Percentiles rank a stretch among this genome's conserved stretches.
These are phyloP conservation scores for Phymorhynchus buccinoides DNA, from an alignment of 1,140 invertebrate species.

Conservation along the genomic window DNA sequence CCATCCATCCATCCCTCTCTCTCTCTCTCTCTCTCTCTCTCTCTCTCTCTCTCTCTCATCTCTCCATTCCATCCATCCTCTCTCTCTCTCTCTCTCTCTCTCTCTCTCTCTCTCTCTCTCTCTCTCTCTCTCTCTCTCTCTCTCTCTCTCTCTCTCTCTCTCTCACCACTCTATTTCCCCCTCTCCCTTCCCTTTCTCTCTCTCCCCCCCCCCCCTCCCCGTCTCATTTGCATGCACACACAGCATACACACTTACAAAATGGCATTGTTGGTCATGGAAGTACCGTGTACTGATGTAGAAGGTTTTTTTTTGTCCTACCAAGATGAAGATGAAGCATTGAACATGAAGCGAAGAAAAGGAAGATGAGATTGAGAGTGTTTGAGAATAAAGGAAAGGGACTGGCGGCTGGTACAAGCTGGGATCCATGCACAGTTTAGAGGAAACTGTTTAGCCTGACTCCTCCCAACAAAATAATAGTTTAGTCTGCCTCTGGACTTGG, in stretches of 20 bases:
- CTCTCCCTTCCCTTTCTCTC: too few species aligned
- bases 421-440: neutral
- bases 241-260: too few species aligned
- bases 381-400: neutral
- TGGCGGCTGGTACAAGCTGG: neutral
- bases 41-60: too few species aligned
- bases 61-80: too few species aligned
- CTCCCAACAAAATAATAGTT: neutral
- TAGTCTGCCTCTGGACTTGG: neutral
- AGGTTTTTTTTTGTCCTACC: too few species aligned
- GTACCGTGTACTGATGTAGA: too few species aligned
- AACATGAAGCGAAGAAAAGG: neutral
- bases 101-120: neutral
- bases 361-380: neutral
- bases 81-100: neutral
- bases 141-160: constrained; percentile 1
- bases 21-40: too few species aligned
- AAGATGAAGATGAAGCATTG: neutral
- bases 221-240: too few species aligned
- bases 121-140: constrained; percentile 9
- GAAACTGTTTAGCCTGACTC: neutral
- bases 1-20: too few species aligned
- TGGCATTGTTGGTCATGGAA: too few species aligned
- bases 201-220: too few species aligned
- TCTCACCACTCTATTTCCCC: too few species aligned